Evolutionary conservation across 2,888 invertebrate genomes (phyloP).

Genomic region (Agrotis puta): DNA sequence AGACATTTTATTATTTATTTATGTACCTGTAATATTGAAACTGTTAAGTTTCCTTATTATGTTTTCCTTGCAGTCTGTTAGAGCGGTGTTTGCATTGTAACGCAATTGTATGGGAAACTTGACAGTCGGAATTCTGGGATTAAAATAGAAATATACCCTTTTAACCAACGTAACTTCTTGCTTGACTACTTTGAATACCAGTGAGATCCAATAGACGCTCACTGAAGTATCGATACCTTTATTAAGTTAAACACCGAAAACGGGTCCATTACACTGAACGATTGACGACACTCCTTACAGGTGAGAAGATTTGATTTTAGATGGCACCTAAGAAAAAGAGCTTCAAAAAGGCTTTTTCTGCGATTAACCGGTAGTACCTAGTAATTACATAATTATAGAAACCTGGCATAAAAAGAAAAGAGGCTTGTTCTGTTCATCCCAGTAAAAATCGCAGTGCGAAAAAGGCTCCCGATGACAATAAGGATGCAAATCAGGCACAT

Average conservation of each 20-base stretch:
- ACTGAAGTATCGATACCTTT: neutral
- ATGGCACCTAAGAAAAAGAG: neutral
- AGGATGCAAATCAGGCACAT: neutral
- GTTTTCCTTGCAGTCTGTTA: conserved; percentile 38
- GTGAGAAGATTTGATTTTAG: neutral
- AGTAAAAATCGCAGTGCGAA: neutral
- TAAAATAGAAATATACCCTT: neutral
- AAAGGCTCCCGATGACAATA: neutral
- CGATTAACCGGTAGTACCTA: too few species aligned
- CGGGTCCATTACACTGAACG: neutral
- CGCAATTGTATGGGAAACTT: neutral
- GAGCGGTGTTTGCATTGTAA: neutral
- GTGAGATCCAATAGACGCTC: neutral
- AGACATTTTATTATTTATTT: conserved; percentile 26
- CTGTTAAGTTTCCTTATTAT: conserved; percentile 46
- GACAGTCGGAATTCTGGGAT: neutral
- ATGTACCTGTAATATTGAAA: conserved; percentile 19
- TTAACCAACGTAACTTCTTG: neutral
- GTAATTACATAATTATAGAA: neutral
- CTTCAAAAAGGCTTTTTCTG: neutral
- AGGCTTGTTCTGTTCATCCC: neutral
- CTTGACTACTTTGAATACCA: neutral
- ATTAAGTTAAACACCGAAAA: neutral
- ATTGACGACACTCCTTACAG: neutral
- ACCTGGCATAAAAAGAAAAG: neutral